Conservation (phyloP, 2,888 invertebrate species). For the Philopedon plagiatum region DNA sequence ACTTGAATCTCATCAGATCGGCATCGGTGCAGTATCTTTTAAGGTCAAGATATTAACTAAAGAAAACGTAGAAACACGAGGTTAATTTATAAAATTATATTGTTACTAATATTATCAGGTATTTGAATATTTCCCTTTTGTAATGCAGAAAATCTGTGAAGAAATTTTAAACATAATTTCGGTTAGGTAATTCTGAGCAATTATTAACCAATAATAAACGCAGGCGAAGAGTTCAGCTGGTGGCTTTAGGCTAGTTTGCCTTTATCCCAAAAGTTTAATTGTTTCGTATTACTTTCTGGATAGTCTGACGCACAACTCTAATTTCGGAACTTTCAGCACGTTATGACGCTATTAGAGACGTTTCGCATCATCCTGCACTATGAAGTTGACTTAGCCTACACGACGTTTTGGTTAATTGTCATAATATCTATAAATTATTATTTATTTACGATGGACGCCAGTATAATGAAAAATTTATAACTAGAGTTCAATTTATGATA, state of each 20-base stretch:
- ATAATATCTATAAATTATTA: too few species aligned
- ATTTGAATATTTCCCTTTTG: slow-evolving; percentile 25
- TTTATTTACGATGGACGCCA: too few species aligned
- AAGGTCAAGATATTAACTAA: background rate
- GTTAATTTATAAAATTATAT: background rate
- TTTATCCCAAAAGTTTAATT: slow-evolving; percentile 46
- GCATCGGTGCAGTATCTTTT: background rate
- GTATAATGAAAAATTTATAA: too few species aligned
- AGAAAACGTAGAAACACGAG: background rate
- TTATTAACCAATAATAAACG: slow-evolving; percentile 39
- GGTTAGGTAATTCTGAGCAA: slow-evolving; percentile 46
- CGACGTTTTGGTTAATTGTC: too few species aligned
- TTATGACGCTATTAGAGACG: slow-evolving; percentile 2
- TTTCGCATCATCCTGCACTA: background rate
- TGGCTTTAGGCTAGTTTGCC: slow-evolving; percentile 41
- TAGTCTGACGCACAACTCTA: slow-evolving; percentile 4
- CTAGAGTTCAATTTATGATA: too few species aligned
- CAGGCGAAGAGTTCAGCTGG: slow-evolving; percentile 25
- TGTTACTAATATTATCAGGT: background rate
- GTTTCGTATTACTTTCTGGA: slow-evolving; percentile 39
- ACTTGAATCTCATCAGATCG: too few species aligned
- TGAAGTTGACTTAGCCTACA: too few species aligned
- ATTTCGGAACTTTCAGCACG: slow-evolving; percentile 10
- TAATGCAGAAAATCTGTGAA: slow-evolving; percentile 38
- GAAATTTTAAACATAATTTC: slow-evolving; percentile 36